These are phyloP conservation scores for Pitta sordida DNA, from an alignment of 2,113 vertebrate species.

Conservation along the genomic window DNA sequence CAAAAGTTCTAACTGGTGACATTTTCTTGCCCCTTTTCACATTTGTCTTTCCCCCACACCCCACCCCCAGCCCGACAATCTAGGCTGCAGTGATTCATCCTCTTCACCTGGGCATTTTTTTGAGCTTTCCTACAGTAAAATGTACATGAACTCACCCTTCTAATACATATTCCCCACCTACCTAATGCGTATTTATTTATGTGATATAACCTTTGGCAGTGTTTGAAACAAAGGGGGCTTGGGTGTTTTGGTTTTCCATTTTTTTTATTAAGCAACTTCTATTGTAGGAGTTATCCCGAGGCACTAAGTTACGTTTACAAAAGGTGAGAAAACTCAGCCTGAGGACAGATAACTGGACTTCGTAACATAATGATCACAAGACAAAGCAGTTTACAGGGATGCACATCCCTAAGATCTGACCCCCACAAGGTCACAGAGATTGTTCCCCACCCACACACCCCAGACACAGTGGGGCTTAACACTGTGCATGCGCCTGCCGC, in stretches of 20 bases:
- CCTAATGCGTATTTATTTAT: not conserved
- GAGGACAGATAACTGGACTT: not conserved
- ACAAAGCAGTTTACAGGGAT: no score
- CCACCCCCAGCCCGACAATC: no score
- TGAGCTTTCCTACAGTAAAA: not conserved
- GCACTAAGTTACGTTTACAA: not conserved
- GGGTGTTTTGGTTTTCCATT: not conserved
- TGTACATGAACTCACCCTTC: not conserved
- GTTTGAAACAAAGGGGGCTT: not conserved
- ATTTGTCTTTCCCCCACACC: not conserved
- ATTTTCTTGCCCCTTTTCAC: not conserved
- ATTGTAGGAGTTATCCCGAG: fast-evolving
- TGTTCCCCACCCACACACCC: fast-evolving
- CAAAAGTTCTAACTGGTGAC: not conserved
- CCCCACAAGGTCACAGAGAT: not conserved
- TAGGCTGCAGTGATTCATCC: not conserved
- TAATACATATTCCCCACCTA: no score
- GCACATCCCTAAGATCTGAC: no score
- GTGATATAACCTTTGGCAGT: fast-evolving
- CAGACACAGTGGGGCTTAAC: fast-evolving
- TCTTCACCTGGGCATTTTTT: not conserved
- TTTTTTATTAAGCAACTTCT: not conserved
- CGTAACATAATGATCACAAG: fast-evolving
- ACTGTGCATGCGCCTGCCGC: fast-evolving
- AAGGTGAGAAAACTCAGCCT: not conserved